Percentiles rank a stretch among this genome's conserved stretches.
These are phyloP conservation scores for Tipula lateralis DNA, from an alignment of 2,888 invertebrate genomes.

Conservation along the genomic window DNA sequence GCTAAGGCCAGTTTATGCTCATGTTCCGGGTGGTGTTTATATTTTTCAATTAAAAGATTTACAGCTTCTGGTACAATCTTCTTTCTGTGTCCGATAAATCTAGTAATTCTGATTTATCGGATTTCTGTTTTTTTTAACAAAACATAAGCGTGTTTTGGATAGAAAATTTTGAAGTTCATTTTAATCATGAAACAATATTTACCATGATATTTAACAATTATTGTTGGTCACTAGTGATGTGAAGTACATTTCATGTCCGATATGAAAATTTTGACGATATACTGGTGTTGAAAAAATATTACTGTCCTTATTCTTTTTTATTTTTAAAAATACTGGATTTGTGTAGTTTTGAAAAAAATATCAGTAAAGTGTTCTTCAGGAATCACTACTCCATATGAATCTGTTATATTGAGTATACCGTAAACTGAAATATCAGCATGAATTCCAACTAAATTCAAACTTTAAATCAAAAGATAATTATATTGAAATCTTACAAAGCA, in stretches of 20 bases:
- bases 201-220: too few relatives aligned
- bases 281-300: not conserved
- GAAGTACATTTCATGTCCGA: not conserved
- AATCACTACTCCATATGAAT: not conserved
- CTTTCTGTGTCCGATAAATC: slow-evolving; percentile 3
- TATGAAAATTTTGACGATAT: not conserved
- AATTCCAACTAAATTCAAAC: not conserved
- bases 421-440: not conserved
- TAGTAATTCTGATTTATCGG: too few relatives aligned
- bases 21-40: not conserved
- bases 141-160: too few relatives aligned
- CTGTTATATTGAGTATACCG: not conserved
- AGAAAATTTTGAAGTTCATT: too few relatives aligned
- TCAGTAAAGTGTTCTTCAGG: not conserved
- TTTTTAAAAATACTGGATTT: not conserved
- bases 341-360: not conserved
- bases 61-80: not conserved
- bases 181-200: too few relatives aligned
- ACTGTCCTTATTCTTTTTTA: not conserved
- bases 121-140: too few relatives aligned
- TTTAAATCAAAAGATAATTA: too few relatives aligned
- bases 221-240: too few relatives aligned
- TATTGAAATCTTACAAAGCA: too few relatives aligned
- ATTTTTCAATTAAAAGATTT: not conserved
- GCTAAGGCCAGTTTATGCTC: not conserved